phyloP scores from a whole-genome alignment of 2,797 vertebrate species.

The Artibeus jamaicensis region DNA sequence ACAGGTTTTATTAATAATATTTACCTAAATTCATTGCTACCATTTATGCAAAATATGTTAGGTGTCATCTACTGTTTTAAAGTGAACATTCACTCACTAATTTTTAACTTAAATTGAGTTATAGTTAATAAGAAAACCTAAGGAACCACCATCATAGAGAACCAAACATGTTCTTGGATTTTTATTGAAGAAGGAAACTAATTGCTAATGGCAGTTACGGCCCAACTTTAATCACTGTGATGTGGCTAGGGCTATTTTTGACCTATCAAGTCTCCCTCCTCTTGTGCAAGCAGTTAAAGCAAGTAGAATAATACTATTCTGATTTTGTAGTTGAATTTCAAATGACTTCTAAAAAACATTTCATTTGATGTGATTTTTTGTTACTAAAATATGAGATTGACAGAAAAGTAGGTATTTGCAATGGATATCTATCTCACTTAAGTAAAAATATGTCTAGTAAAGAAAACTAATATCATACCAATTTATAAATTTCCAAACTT shows the following conservation, averaged over 20 bases:
- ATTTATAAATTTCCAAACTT: neutral
- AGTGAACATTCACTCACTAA: neutral
- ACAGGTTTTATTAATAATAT: neutral
- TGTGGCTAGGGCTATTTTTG: neutral
- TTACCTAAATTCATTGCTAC: neutral
- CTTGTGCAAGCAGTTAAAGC: neutral
- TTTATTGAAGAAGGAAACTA: neutral
- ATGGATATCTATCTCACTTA: neutral
- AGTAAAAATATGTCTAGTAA: neutral
- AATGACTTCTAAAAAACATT: neutral
- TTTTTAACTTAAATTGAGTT: neutral
- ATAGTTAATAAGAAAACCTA: neutral
- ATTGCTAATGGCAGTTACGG: neutral
- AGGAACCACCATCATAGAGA: neutral
- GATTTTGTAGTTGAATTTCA: neutral
- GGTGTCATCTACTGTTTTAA: neutral
- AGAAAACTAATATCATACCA: neutral
- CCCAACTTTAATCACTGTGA: neutral
- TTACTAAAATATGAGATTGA: neutral
- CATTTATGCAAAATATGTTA: neutral
- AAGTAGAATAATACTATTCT: neutral
- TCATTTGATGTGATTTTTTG: neutral
- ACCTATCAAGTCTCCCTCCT: neutral
- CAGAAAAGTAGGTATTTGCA: neutral
- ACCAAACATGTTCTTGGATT: neutral